Percentiles rank a stretch among this genome's conserved stretches.
These are phyloP conservation scores for Sialia sialis DNA, from an alignment of 2,113 vertebrate species.

Conservation along the genomic window DNA sequence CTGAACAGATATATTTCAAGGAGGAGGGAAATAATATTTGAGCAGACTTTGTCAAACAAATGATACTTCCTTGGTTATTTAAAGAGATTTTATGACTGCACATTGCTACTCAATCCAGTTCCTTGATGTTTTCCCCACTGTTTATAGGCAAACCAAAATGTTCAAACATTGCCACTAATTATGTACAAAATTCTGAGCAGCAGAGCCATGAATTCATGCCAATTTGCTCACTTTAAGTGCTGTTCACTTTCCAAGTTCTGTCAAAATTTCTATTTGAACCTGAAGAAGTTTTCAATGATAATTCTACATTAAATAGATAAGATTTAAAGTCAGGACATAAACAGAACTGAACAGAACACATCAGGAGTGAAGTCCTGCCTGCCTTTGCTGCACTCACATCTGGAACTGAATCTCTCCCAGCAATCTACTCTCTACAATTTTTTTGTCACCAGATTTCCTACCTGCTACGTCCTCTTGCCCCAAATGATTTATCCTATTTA, in stretches of 20 bases:
- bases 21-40: background rate
- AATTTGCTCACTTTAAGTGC: background rate
- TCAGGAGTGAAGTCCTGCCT: background rate
- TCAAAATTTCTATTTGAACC: background rate
- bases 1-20: background rate
- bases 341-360: background rate
- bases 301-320: background rate
- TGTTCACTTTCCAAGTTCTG: background rate
- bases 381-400: background rate
- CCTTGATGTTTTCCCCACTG: background rate
- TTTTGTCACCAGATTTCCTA: background rate
- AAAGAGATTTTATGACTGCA: background rate
- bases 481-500: background rate
- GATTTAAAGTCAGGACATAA: background rate
- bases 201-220: background rate
- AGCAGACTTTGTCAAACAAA: background rate
- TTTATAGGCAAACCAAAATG: background rate
- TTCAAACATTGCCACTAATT: background rate
- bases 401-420: background rate
- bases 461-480: background rate
- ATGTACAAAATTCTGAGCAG: background rate
- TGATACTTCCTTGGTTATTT: background rate
- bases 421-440: background rate
- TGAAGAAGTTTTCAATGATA: background rate
- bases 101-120: background rate